These are phyloP conservation scores for Calameuta filiformis DNA, from an alignment of 2,888 invertebrate genomes.

Conservation along the genomic window DNA sequence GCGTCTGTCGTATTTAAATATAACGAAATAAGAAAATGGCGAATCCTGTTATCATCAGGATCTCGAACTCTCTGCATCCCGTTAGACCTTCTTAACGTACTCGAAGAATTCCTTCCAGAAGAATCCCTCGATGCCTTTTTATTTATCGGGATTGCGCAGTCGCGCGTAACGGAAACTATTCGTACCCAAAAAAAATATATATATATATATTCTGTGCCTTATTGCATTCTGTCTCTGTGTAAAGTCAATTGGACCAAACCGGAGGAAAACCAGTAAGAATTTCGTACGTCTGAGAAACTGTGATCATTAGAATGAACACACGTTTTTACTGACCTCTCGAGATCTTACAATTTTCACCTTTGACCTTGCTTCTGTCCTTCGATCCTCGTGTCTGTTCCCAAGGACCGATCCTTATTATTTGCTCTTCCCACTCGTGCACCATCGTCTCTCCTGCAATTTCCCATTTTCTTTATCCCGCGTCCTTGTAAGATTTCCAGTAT, in stretches of 20 bases:
- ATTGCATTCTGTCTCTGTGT: conserved; percentile 22
- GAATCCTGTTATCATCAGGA: background rate
- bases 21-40: background rate
- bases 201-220: conserved; percentile 36
- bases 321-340: background rate
- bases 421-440: background rate
- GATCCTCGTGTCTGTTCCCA: background rate
- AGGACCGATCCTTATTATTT: background rate
- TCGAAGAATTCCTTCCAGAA: background rate
- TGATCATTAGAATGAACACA: background rate
- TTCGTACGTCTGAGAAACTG: background rate
- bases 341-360: background rate
- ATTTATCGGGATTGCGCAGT: conserved; percentile 40
- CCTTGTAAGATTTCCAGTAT: background rate
- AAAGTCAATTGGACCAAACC: background rate
- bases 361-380: background rate
- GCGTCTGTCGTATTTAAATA: background rate
- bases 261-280: background rate
- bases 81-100: background rate
- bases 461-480: too few relatives aligned
- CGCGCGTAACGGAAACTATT: background rate
- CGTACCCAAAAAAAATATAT: background rate
- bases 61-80: background rate
- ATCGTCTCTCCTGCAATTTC: background rate
- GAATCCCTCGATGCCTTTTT: conserved; percentile 20